These are phyloP conservation scores for Volucella bombylans DNA, from an alignment of 2,888 invertebrate genomes.

Conservation along the genomic window DNA sequence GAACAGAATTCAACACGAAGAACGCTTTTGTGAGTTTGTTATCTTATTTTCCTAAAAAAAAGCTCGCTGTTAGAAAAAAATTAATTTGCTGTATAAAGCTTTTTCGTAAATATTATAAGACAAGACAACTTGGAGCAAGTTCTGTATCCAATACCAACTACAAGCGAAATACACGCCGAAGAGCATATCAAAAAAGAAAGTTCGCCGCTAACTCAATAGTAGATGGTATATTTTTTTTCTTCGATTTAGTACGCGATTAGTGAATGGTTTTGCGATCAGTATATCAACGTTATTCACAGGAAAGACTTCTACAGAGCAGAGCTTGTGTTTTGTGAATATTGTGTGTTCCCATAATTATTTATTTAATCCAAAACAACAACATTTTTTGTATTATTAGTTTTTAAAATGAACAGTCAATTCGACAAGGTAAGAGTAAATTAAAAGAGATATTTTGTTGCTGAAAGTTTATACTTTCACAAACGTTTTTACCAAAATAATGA, in stretches of 20 bases:
- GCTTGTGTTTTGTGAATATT: not conserved
- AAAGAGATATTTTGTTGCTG: not conserved
- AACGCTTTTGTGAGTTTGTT: no score
- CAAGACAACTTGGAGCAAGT: no score
- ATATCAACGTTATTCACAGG: conserved; percentile 42
- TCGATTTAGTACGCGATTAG: conserved; percentile 40
- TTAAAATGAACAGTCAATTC: conserved; percentile 19
- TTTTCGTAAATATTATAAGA: no score
- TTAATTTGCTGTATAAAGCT: no score
- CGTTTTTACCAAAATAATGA: not conserved
- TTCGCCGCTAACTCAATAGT: conserved; percentile 3
- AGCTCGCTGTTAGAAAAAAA: no score
- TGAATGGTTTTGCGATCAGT: conserved; percentile 51
- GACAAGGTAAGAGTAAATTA: conserved; percentile 16
- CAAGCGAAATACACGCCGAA: no score
- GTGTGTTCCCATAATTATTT: not conserved
- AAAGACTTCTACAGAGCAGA: conserved; percentile 23
- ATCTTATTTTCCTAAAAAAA: no score
- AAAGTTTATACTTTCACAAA: not conserved
- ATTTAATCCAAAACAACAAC: not conserved
- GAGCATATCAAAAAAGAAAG: conserved; percentile 18
- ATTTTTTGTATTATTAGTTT: not conserved
- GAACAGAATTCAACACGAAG: no score
- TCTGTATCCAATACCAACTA: no score
- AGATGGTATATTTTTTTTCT: conserved; percentile 22